phyloP scores from a whole-genome alignment of 2,797 vertebrate genomes.

The Margarornis squamiger region DNA sequence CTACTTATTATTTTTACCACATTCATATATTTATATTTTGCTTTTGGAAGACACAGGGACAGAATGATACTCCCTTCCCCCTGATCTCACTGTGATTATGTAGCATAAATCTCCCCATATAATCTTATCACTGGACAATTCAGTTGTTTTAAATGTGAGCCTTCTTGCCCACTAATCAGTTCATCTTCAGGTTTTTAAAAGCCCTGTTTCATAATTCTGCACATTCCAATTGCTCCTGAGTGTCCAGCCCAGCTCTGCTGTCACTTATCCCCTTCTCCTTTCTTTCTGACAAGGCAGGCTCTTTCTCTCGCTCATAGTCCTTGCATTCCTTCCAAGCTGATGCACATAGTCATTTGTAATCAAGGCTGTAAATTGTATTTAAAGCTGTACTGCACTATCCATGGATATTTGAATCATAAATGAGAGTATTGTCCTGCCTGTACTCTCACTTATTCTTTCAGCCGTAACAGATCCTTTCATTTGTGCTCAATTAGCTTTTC shows the following conservation, averaged over 20 bases:
- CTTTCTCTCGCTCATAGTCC: slow-evolving; percentile 19
- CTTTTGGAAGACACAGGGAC: slow-evolving; percentile 41
- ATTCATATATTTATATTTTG: slow-evolving; percentile 64
- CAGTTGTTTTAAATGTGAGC: background rate
- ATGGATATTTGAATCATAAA: slow-evolving; percentile 22
- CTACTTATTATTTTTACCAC: slow-evolving; percentile 56
- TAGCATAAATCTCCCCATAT: slow-evolving; percentile 26
- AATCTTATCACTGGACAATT: slow-evolving; percentile 5
- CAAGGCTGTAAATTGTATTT: slow-evolving; percentile 17
- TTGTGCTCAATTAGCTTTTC: slow-evolving; percentile 41
- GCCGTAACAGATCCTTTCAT: slow-evolving; percentile 36
- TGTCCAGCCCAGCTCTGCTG: background rate
- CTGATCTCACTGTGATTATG: slow-evolving; percentile 34
- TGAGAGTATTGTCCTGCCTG: slow-evolving; percentile 16
- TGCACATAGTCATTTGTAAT: slow-evolving; percentile 20
- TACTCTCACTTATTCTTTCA: background rate
- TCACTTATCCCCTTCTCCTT: background rate
- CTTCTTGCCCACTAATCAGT: slow-evolving; percentile 27
- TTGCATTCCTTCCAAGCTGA: slow-evolving; percentile 22
- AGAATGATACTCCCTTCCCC: slow-evolving; percentile 29
- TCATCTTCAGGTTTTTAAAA: slow-evolving; percentile 54
- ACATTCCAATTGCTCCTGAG: background rate
- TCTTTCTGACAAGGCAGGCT: background rate
- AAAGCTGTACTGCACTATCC: background rate
- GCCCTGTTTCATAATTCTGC: slow-evolving; percentile 1